These are phyloP conservation scores for Danio tinwini DNA, from an alignment of 2,797 vertebrate species.

Conservation along the genomic window DNA sequence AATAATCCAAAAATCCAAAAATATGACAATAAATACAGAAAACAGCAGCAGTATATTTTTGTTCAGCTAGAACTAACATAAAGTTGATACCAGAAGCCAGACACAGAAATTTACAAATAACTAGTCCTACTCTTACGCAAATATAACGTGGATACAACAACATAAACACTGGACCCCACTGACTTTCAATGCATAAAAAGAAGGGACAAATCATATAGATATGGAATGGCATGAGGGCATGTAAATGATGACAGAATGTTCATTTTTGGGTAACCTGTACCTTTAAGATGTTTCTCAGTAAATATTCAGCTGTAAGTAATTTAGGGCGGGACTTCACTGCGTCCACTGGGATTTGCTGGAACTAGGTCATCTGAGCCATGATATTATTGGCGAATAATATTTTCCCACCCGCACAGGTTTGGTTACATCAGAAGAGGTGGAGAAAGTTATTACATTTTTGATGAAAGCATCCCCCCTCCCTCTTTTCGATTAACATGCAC, in stretches of 20 bases:
- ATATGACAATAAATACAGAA: too few relatives aligned
- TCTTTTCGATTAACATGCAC: background rate
- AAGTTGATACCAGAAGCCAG: too few relatives aligned
- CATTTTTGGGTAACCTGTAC: background rate
- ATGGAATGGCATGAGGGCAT: background rate
- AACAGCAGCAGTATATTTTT: too few relatives aligned
- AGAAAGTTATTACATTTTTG: conserved; percentile 20
- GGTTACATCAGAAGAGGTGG: conserved; percentile 18
- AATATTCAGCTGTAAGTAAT: background rate
- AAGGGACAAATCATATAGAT: background rate
- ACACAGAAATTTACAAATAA: too few relatives aligned
- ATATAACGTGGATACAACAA: background rate
- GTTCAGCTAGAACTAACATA: too few relatives aligned
- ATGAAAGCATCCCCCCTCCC: background rate
- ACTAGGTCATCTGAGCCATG: background rate
- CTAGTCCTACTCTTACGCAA: too few relatives aligned
- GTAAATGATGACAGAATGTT: background rate
- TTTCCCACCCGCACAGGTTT: conserved; percentile 18
- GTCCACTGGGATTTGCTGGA: conserved; percentile 15
- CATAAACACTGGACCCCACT: background rate
- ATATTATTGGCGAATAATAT: conserved; percentile 35
- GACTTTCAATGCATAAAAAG: too few relatives aligned
- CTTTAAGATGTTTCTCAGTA: conserved; percentile 8
- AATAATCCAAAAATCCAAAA: too few relatives aligned
- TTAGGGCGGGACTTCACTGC: background rate